Evolutionary conservation across 2,797 vertebrate genomes (phyloP), one percentile per base, ranked within the genome.

Genomic region (Microctenopoma steveboyesi): DNA sequence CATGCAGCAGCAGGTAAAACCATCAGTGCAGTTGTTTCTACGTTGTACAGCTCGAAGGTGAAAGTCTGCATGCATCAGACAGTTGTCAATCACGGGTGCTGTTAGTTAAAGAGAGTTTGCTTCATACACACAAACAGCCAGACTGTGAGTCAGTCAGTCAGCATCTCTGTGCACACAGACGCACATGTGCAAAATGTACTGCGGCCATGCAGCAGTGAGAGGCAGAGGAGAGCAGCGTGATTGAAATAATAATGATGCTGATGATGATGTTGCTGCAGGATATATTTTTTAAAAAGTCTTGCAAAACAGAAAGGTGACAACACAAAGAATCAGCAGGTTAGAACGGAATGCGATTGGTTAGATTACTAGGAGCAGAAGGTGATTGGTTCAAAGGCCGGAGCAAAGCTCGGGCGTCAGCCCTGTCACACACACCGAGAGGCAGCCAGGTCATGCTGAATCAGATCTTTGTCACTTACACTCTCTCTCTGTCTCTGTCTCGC

Each of bases 371-470:
- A 88, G 87, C 72, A 76, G 70, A 85, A 83, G 71, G 72, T 84
- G 77, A 79, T 61, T 76, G 82, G 81, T 83, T 79, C 45, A 73
- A 78, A 81, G 78, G 74, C 65, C 22, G 7, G 75, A 70, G 83
- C 4, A 27, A 72, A 82, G 69, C 69, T 63, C 12, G 33, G 82
- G 82, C 42, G 13, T 78, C 83, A 82, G 79, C 63, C 42, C 69
- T 65, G 74, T 82, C 74, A 69, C 78, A 82, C 72, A 78, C 39
- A 78, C 39, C 4, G 0, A 88, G 68, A 86, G 69, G 81, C 85
- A 87, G 83, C 69, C 82, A 62, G 83, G 73, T 82, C 90, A 91
- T 89, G 89, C 90, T 85, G 77, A 84, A 79, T 83, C 84, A 88
- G 68, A 79, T 61, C 65, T 55, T 58, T 66, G 66, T 78, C 76